These are phyloP conservation scores for Aegypius monachus DNA, from an alignment of 2,113 vertebrate genomes.

Conservation along the genomic window DNA sequence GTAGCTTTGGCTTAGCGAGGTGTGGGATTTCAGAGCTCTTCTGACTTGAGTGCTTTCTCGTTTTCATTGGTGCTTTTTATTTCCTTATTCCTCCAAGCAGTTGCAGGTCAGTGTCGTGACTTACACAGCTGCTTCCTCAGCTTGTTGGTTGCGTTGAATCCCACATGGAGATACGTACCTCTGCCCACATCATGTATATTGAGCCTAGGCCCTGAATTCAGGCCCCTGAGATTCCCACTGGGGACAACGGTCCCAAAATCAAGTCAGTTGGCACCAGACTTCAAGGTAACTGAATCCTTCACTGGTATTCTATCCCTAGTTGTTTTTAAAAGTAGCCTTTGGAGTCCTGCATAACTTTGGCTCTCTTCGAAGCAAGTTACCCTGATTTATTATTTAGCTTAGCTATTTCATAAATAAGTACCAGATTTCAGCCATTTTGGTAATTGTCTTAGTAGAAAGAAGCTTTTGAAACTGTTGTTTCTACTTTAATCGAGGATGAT, in stretches of 20 bases:
- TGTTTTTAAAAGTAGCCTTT: not conserved
- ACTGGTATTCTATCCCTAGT: not conserved
- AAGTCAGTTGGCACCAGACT: not conserved
- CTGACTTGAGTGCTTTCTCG: not conserved
- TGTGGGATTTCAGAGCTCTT: not conserved
- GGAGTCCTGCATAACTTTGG: not conserved
- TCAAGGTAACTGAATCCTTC: not conserved
- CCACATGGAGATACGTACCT: not conserved
- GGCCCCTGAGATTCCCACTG: not conserved
- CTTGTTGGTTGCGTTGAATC: not conserved
- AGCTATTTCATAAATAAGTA: not conserved
- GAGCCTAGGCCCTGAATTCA: not conserved
- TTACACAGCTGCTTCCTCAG: not conserved
- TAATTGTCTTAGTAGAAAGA: not conserved
- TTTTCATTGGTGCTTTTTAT: not conserved
- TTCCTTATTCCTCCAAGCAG: not conserved
- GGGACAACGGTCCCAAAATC: rapidly evolving
- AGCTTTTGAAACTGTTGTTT: not conserved
- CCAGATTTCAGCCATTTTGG: not conserved
- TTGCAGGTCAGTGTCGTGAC: not conserved
- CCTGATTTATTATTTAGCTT: not conserved
- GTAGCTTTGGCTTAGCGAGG: not conserved
- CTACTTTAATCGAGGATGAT: not conserved
- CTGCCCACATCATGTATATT: rapidly evolving
- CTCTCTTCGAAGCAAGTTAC: not conserved